Base-by-base conservation (phyloP, 2,113 vertebrate genomes). In the Carollia perspicillata region DNA sequence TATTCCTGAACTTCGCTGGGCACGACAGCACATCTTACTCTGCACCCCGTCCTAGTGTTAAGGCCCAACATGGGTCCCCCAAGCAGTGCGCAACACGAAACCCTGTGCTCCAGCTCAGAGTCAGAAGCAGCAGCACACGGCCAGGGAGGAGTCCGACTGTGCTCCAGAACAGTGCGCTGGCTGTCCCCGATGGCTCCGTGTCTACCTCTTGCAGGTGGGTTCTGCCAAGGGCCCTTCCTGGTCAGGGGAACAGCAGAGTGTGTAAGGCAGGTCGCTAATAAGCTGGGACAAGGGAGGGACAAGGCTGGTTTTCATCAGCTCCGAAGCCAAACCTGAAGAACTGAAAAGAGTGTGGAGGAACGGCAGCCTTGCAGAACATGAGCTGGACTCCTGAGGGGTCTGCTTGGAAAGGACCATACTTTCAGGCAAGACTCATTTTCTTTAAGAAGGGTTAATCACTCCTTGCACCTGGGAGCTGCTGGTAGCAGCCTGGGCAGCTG, bases 111-210 rank as follows among this genome's bases (percentile, higher is more conserved):
- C 2, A 14, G 22, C 51, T 60, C 66, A 42, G 22, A 65, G 37
- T 49, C 75, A 49, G 33, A 63, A 53, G 51, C 28, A 13, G 37
- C 71, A 40, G 26, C 6, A 13, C 22, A 47, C 1, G 42, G 1
- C 49, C 33, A 26, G 40, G 1, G 33, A 11, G 16, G 37, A 7
- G 12, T 35, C 53, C 23, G 17, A 4, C 23, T 0, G 13, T 33
- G 72, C 17, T 20, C 84, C 49, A 20, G 26, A n/a, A 49, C 30
- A 53, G 20, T 2, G 8, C 55, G 22, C 77, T 2, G 8, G 44
- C 3, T 23, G 30, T 30, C 17, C 47, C 28, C 11, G 0, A 42
- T 0, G 10, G 8, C 35, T 3, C 63, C 40, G 12, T 13, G 2
- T 28, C 53, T 35, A 8, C 30, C 35, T 55, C 58, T 23, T 0